Conservation (phyloP, 37 sponge, comb jelly and placozoan species). For the Beroe forskalii region DNA sequence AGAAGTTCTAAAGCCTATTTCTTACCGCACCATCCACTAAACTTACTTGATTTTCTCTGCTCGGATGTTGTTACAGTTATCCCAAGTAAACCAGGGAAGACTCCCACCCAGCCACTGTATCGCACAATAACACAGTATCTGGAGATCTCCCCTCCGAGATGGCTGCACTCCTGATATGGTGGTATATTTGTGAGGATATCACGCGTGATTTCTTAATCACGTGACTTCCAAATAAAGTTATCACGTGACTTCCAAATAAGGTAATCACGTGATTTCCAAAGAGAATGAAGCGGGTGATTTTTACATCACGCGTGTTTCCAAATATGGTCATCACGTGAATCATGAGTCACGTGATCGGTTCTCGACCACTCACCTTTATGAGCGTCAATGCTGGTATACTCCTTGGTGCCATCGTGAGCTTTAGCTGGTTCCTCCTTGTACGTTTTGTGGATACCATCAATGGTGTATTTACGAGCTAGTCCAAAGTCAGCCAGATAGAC, state of each 20-base stretch:
- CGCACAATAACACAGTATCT: constrained; percentile 90
- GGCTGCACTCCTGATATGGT: constrained; percentile 68
- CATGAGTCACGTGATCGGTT: too few species aligned
- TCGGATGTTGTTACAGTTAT: constrained; percentile 24
- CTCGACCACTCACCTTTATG: constrained; percentile 97
- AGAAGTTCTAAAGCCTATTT: too few species aligned
- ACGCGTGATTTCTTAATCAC: background rate
- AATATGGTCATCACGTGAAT: too few species aligned
- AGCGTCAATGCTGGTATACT: constrained; percentile 94
- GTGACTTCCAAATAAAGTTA: constrained; percentile 30
- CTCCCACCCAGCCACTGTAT: constrained; percentile 85
- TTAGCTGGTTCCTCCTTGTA: constrained; percentile 80
- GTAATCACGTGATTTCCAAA: too few species aligned
- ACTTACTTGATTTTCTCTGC: constrained; percentile 36
- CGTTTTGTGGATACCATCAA: constrained; percentile 75
- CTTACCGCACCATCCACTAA: too few species aligned
- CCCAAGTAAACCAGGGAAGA: constrained; percentile 77
- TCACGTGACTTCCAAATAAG: too few species aligned
- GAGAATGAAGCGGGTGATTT: too few species aligned
- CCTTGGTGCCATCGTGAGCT: constrained; percentile 89
- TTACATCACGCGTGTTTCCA: too few species aligned
- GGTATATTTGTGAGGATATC: too few species aligned
- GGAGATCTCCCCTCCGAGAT: constrained; percentile 85
- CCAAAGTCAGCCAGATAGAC: constrained; percentile 94
- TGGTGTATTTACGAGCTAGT: constrained; percentile 72